A percentile compares a stretch with the other conserved stretches of the same genome.
Conservation (phyloP, 2,888 invertebrate genomes). For the Rotaria socialis region DNA sequence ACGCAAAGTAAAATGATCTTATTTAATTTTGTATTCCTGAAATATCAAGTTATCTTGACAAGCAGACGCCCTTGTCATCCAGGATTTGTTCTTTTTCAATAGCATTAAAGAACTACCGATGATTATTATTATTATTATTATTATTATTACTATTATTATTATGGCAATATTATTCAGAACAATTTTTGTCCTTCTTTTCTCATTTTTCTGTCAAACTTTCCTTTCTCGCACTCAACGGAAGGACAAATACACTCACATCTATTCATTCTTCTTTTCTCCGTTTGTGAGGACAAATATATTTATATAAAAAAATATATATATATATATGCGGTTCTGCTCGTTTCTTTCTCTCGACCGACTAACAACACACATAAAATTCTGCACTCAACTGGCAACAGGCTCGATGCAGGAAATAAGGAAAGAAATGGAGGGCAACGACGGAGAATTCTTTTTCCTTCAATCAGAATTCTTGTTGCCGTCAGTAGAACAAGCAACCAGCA, state of each 20-base stretch:
- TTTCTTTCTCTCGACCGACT: slow-evolving; percentile 11
- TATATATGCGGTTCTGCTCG: not conserved
- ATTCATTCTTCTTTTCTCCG: slow-evolving; percentile 10
- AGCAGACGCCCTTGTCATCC: not conserved
- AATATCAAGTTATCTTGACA: not conserved
- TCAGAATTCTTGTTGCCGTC: slow-evolving; percentile 29
- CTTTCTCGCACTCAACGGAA: not conserved
- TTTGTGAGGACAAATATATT: slow-evolving; percentile 14
- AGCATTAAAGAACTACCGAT: not conserved
- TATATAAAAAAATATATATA: slow-evolving; percentile 6
- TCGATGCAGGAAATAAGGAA: slow-evolving; percentile 18
- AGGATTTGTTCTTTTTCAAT: not conserved
- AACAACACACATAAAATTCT: slow-evolving; percentile 11
- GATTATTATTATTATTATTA: not conserved
- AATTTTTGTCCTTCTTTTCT: not conserved
- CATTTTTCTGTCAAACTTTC: not conserved
- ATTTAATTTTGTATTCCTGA: not conserved
- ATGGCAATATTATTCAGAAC: not conserved
- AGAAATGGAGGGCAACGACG: slow-evolving; percentile 8
- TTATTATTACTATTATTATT: too few relatives aligned
- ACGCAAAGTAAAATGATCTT: not conserved
- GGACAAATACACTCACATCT: not conserved
- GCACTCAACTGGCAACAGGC: not conserved
- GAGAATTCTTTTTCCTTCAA: slow-evolving; percentile 21
- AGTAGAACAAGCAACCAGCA: slow-evolving; percentile 5